A percentile compares a stretch with the other conserved stretches of the same genome.
These are phyloP conservation scores for Acipenser oxyrinchus DNA, from an alignment of 2,797 vertebrate species.

Conservation along the genomic window DNA sequence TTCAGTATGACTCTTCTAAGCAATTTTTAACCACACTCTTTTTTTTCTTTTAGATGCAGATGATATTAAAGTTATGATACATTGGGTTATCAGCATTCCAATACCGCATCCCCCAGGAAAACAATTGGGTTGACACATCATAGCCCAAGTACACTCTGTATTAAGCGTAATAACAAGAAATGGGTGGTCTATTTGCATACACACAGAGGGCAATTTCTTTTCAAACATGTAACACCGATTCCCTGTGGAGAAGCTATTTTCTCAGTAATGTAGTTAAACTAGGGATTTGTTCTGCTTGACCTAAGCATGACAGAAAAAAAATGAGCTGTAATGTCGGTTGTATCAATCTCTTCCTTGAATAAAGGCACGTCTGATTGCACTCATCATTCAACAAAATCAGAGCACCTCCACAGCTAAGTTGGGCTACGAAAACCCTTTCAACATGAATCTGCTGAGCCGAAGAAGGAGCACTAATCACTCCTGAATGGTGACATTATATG, in stretches of 20 bases:
- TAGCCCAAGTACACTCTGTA: too few relatives aligned
- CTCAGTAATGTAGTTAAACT: neutral
- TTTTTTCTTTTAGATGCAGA: too few relatives aligned
- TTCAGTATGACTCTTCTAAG: too few relatives aligned
- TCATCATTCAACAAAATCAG: slow-evolving; percentile 9
- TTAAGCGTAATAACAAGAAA: neutral
- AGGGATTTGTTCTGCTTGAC: slow-evolving; percentile 3
- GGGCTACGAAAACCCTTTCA: slow-evolving; percentile 8
- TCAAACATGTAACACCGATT: neutral
- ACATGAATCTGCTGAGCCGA: slow-evolving; percentile 11
- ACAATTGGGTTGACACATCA: too few relatives aligned
- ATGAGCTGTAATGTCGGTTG: slow-evolving; percentile 1
- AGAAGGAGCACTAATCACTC: neutral
- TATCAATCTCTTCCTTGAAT: slow-evolving; percentile 3
- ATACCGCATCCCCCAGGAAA: too few relatives aligned
- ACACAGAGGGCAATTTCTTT: neutral
- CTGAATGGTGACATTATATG: neutral
- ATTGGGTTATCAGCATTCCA: too few relatives aligned
- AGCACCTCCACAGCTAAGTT: slow-evolving; percentile 5
- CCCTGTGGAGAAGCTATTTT: neutral
- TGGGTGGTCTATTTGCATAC: neutral
- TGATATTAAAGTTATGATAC: too few relatives aligned
- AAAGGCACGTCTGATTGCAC: slow-evolving; percentile 6
- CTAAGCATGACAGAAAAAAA: neutral
- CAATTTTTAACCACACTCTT: too few relatives aligned